phyloP scores from a whole-genome alignment of 2,113 vertebrate genomes.

The Ailuropoda melanoleuca region DNA sequence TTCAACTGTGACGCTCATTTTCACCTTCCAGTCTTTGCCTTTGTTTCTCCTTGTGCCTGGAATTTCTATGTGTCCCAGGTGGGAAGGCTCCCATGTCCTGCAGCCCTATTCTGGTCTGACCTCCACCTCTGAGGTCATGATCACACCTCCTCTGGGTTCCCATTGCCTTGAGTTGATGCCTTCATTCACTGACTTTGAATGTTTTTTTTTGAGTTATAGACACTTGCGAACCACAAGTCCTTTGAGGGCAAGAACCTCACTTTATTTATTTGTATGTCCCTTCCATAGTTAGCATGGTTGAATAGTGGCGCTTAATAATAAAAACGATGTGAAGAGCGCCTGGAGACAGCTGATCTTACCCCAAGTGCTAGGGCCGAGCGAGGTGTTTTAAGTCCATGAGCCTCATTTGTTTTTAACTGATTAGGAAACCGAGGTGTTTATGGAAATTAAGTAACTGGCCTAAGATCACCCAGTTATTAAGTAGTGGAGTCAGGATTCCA shows the following conservation, averaged over 20 bases:
- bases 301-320: not conserved
- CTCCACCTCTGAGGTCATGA: not conserved
- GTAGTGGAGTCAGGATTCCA: not conserved
- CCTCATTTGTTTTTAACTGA: not conserved
- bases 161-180: not conserved
- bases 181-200: not conserved
- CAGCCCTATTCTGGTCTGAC: not conserved
- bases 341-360: not conserved
- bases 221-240: not conserved
- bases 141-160: not conserved
- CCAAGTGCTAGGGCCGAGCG: accelerated
- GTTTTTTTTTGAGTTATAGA: not conserved
- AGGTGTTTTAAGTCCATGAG: accelerated
- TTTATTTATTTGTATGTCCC: not conserved
- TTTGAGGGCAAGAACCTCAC: not conserved
- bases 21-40: not conserved
- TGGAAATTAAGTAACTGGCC: not conserved
- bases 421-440: not conserved
- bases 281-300: not conserved
- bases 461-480: not conserved
- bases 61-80: not conserved
- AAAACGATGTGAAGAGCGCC: not conserved
- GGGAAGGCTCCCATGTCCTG: not conserved
- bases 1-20: not conserved
- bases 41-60: not conserved